A percentile compares a stretch with the other conserved stretches of the same genome.
These are phyloP conservation scores for Antechinus stuartii DNA, from an alignment of 2,113 vertebrate species.

Conservation along the genomic window DNA sequence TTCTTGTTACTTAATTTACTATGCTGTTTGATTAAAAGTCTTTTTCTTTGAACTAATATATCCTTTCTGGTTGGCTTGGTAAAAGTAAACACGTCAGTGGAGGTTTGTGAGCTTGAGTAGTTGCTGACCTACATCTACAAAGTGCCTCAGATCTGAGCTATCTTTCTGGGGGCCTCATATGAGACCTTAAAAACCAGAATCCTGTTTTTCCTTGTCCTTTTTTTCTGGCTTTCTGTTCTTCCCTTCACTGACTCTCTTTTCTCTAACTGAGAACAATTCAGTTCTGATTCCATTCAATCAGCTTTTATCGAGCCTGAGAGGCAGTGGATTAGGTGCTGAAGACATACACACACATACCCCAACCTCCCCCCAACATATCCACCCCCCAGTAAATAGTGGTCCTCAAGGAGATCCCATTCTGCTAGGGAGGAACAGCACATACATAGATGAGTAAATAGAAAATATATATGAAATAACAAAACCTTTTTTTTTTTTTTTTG, in stretches of 20 bases:
- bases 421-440: not conserved
- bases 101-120: not conserved
- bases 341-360: not conserved
- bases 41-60: not conserved
- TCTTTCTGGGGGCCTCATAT: not conserved
- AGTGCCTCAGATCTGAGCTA: not conserved
- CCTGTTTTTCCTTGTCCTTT: not conserved
- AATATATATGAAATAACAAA: not conserved
- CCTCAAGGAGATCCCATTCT: not conserved
- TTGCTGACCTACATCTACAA: not conserved
- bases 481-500: no score
- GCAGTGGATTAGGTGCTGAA: not conserved
- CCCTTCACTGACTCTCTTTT: not conserved
- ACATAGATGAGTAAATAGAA: not conserved
- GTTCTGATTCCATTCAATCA: not conserved
- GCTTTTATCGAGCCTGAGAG: not conserved
- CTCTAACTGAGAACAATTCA: not conserved
- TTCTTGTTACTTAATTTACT: constrained; percentile 1
- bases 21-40: constrained; percentile 1
- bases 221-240: not conserved
- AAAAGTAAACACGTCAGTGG: not conserved
- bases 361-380: no score
- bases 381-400: not conserved
- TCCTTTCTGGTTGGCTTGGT: constrained; percentile 1
- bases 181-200: not conserved